Base-by-base conservation (phyloP, 2,797 vertebrate genomes). In the Micropoecilia bifurca region DNA sequence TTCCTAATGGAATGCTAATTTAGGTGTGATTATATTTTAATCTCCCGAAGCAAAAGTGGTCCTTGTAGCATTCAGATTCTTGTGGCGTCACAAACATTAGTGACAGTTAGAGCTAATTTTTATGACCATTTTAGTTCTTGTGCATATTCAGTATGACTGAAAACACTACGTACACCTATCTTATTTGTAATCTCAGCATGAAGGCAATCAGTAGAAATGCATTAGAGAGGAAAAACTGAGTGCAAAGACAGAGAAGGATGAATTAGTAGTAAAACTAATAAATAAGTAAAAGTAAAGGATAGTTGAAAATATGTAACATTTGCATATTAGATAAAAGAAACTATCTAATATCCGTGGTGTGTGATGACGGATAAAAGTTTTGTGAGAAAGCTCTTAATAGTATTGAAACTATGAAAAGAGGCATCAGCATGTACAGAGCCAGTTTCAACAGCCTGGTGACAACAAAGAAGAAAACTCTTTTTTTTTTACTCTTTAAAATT, bases 21-120 rank as follows among this genome's bases (percentile, higher is more conserved):
- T 90, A 87, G 82, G 78, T 80, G 79, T 88, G 82, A 92, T 93
- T 88, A 91, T 90, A 81, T 91, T 92, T 92, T 92, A 94, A 94
- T 94, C 89, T 93, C 79, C 85, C 74, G 33, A 3, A 77, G 71
- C 80, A 82, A 84, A 87, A 85, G 85, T 78, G 80, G 79, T 79
- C 66, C 71, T 41, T 53, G 71, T 80, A 84, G 80, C 89, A 85
- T 81, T 76, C 71, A 71, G 68, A 74, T 81, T 80, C 73, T 79
- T 75, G 81, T 79, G 82, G 78, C 83, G 81, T 85, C 80, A 43
- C 80, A 47, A 74, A 71, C 81, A 79, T 83, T 82, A 84, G 50
- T 48, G 78, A 68, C 71, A 83, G 73, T 36, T 53, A 68, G 45
- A 78, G 69, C 74, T 66, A 50, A 46, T 28, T 71, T 78, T 86